phyloP scores from a whole-genome alignment of 2,888 invertebrate species.

The Volucella zonaria region DNA sequence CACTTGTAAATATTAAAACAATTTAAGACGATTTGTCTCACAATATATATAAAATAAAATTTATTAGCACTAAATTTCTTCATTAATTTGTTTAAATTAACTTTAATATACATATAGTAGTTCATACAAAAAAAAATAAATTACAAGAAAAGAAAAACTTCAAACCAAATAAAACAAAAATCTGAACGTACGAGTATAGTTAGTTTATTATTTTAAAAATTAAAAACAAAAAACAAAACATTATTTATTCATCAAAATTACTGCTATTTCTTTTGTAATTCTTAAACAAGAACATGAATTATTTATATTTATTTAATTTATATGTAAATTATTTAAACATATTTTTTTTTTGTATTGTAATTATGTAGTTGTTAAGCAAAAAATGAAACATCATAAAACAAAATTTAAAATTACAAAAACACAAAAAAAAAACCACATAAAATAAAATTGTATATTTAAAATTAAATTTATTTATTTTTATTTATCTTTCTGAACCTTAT shows the following conservation, averaged over 20 bases:
- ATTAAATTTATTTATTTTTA: constrained; percentile 65
- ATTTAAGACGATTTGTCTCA: constrained; percentile 70
- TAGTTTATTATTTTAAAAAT: constrained; percentile 46
- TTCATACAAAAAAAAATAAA: constrained; percentile 18
- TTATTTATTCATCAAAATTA: constrained; percentile 73
- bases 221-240: constrained; percentile 24
- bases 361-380: constrained; percentile 64
- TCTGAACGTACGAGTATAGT: constrained; percentile 31
- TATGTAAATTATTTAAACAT: constrained; percentile 75
- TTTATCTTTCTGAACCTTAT: constrained; percentile 48
- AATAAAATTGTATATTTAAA: constrained; percentile 72
- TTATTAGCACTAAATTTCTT: constrained; percentile 34
- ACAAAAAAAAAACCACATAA: constrained; percentile 62
- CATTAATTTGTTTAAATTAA: constrained; percentile 53
- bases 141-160: constrained; percentile 59
- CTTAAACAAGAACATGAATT: constrained; percentile 50
- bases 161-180: constrained; percentile 69
- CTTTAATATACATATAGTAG: constrained; percentile 46
- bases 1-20: constrained; percentile 60
- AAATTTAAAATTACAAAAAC: constrained; percentile 74
- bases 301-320: constrained; percentile 73
- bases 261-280: constrained; percentile 56
- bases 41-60: constrained; percentile 70
- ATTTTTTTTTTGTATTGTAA: constrained; percentile 72
- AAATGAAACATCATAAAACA: constrained; percentile 75